Conservation (phyloP, 2,797 vertebrate species). For the Pygocentrus nattereri region DNA sequence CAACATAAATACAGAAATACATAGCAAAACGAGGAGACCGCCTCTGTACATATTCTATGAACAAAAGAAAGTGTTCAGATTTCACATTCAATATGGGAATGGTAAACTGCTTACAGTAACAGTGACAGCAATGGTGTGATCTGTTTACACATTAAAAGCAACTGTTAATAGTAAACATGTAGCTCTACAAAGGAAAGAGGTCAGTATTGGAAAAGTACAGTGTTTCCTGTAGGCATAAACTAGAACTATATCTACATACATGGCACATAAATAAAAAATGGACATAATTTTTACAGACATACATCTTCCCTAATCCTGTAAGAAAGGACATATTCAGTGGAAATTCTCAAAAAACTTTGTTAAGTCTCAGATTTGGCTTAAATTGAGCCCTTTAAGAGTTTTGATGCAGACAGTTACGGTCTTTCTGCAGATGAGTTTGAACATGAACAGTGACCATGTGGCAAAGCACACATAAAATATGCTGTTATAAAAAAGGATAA, state of each 20-base stretch:
- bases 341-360: not conserved
- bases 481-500: not conserved
- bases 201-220: not conserved
- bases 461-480: not conserved
- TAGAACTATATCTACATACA: not conserved
- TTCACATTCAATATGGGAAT: conserved; percentile 34
- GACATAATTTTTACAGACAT: not conserved
- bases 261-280: not conserved
- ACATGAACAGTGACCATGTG: not conserved
- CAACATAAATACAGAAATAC: conserved; percentile 37
- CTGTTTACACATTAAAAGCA: not conserved
- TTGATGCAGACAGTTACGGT: not conserved
- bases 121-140: not conserved
- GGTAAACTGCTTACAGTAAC: not conserved
- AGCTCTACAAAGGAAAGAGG: not conserved
- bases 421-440: not conserved
- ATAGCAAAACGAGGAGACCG: conserved; percentile 13
- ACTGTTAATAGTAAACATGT: not conserved
- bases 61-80: conserved; percentile 15
- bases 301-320: not conserved
- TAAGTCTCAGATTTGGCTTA: not conserved
- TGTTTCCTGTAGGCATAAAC: not conserved
- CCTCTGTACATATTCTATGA: conserved; percentile 15
- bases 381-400: not conserved
- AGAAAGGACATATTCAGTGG: not conserved